Evolutionary conservation across 2,888 invertebrate species (phyloP), one percentile per base, ranked within the genome.

Genomic region (Endotricha flammealis): DNA sequence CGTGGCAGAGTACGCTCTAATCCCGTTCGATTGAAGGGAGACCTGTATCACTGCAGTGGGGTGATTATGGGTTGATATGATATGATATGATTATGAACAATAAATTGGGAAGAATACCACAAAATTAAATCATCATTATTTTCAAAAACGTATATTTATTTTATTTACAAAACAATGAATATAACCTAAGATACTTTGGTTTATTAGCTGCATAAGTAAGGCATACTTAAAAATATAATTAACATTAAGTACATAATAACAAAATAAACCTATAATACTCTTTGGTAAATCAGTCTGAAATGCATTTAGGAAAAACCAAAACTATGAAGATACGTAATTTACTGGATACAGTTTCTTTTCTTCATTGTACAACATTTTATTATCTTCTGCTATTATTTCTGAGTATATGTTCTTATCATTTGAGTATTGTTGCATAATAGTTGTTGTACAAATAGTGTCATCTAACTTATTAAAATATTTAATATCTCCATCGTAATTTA

Each of bases 271-370:
- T 61, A 59, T 68, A 70, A 72, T 72, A 73, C 73, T 74, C 67
- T 78, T 76, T 74, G 71, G 74, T 49, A 62, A n/a, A 58, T 78
- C 77, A 77, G 78, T 77, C 75, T 72, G 58, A 58, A 54, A 53
- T 58, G 60, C 57, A 57, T 51, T 34, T 36, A 36, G 34, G 45
- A 36, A 46, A 38, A 37, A 36, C 22, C 38, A 30, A 29, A 27
- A 33, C 49, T 51, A 64, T 71, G 66, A 83, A 73, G 79, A 81
- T 53, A 76, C 66, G 52, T 63, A 78, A 55, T 65, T 74, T 33
- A 69, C 40, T 0, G 73, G 64, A 36, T 63, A 81, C 61, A 67
- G 78, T 37, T 81, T 82, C 53, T 75, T 81, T 29, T 53, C 51
- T 13, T 57, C 32, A 7, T 65, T 71, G 12, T 60, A 61, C 0